Evolutionary conservation across 2,797 vertebrate species (phyloP).

Genomic region (Crocidura indochinensis): DNA sequence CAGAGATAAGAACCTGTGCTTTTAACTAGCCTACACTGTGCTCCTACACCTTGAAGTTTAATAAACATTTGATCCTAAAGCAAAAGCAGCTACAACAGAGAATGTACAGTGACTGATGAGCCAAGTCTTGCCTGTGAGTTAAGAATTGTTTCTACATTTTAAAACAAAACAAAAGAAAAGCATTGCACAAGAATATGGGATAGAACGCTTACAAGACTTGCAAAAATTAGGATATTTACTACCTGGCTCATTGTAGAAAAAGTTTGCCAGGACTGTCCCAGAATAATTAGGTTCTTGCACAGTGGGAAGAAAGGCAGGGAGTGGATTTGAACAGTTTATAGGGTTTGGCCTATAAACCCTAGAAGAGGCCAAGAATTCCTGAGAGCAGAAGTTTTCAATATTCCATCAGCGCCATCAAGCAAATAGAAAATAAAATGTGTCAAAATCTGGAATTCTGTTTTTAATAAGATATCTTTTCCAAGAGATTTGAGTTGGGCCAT

Average conservation of each 20-base stretch:
- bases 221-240: slow-evolving; percentile 56
- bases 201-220: slow-evolving; percentile 2
- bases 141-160: slow-evolving; percentile 19
- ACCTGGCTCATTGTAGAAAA: slow-evolving; percentile 51
- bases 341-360: not conserved
- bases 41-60: not conserved
- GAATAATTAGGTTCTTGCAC: slow-evolving; percentile 63
- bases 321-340: slow-evolving; percentile 51
- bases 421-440: slow-evolving; percentile 65
- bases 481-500: not conserved
- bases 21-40: not conserved
- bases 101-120: not conserved
- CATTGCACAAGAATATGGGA: slow-evolving; percentile 48
- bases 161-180: not conserved
- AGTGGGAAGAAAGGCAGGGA: slow-evolving; percentile 42
- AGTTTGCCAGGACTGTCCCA: slow-evolving; percentile 48
- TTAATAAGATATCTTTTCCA: slow-evolving; percentile 21
- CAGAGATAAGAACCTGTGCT: not conserved
- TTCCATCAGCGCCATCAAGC: slow-evolving; percentile 53
- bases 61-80: slow-evolving; percentile 14
- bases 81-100: not conserved
- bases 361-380: slow-evolving; percentile 60
- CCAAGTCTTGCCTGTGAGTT: not conserved
- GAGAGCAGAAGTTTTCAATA: slow-evolving; percentile 56
- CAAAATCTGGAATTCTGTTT: slow-evolving; percentile 39